Conservation (phyloP, 2,888 invertebrate genomes). For the Linyphia triangularis region DNA sequence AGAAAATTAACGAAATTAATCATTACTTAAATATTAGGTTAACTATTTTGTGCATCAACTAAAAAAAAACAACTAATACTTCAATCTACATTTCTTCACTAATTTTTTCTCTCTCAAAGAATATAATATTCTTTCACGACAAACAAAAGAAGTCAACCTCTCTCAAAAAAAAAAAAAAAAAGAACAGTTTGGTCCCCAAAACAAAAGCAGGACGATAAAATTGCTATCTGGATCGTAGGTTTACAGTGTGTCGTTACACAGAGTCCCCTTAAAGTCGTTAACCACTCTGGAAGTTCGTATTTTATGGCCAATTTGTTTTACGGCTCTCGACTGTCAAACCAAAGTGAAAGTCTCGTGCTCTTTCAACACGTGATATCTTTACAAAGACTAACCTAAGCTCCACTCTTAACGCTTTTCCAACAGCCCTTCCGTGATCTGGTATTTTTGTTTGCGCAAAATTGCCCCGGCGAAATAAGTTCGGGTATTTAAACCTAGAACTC, state of each 20-base stretch:
- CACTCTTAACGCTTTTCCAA: neutral
- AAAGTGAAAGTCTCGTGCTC: conserved; percentile 48
- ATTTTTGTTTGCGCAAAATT: neutral
- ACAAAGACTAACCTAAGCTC: conserved; percentile 1
- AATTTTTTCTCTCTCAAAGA: no score
- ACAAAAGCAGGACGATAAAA: conserved; percentile 11
- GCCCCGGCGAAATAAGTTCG: neutral
- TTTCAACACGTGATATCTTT: conserved; percentile 47
- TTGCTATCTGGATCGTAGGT: conserved; percentile 14
- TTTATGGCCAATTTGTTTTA: conserved; percentile 59
- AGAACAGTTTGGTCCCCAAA: neutral
- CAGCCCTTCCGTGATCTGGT: neutral
- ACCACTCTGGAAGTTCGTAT: conserved; percentile 34
- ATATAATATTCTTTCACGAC: no score
- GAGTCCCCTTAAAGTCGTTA: conserved; percentile 39
- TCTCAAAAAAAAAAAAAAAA: no score
- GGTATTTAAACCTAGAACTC: neutral
- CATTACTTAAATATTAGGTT: no score
- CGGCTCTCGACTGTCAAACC: conserved; percentile 18
- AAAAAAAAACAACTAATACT: no score
- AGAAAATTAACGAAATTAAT: no score
- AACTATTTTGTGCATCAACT: no score
- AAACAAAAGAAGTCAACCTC: no score
- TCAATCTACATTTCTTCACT: no score
- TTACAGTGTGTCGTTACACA: conserved; percentile 13